Base-by-base conservation (phyloP, 2,888 invertebrate genomes). In the Sesia apiformis region DNA sequence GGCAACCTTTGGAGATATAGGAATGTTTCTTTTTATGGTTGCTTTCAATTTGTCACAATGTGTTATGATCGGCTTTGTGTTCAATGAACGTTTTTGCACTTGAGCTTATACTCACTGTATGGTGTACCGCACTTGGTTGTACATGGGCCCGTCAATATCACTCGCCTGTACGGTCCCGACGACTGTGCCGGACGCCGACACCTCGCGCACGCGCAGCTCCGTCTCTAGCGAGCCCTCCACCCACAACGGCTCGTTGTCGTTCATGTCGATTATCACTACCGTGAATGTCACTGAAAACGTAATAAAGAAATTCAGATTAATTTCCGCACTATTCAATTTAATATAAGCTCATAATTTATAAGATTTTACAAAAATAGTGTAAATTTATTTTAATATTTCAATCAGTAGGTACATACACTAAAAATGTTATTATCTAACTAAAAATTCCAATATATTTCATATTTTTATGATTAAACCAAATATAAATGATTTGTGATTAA, bases 201-300 rank as follows among this genome's bases (percentile, higher is more conserved):
- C 80, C 76, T 94, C 93, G 1, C 87, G 76, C 3, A 93, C 92
- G 41, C 81, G 66, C 64, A 86, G 76, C 52, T 57, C 55, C 58
- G 87, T 84, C 1, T 63, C 63, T 51, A 91, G 66, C 3, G 90
- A 84, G 0, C 84, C 84, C 0, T 66, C 60, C 0, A 74, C 73
- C 84, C 93, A 93, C 52, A 80, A 60, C 3, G 94, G 94, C 3
- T 78, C 57, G 70, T 93, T 92, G 74, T 94, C 93, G 66, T 93
- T 93, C 67, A 91, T 81, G 69, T 94, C 93, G 7, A 83, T 74
- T 57, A 94, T 91, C 3, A 85, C 87, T 38, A 94, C 83, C 0
- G 91, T 88, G 58, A 93, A 77, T 4, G 85, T 84, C 3, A 90
- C 93, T 93, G 69, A 49, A 38, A 39, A 50, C 50, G 6, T 23